Evolutionary conservation across 1,140 invertebrate species (phyloP).

Genomic region (Drosophila sturtevanti): DNA sequence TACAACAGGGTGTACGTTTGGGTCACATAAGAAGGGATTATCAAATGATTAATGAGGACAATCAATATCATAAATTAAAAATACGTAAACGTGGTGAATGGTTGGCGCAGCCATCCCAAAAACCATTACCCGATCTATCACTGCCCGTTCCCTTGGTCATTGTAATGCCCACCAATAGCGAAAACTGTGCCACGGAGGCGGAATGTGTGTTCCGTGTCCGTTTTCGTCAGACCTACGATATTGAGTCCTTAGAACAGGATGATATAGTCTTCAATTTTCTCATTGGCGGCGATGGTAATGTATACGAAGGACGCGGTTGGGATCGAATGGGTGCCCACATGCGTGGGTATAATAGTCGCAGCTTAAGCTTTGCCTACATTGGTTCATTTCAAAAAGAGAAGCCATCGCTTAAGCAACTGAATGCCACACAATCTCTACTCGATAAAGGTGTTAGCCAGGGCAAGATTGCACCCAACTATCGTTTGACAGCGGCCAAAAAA

Average conservation of each 20-base stretch:
- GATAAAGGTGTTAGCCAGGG: slow-evolving; percentile 84
- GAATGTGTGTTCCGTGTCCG: slow-evolving; percentile 84
- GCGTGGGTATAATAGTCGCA: slow-evolving; percentile 84
- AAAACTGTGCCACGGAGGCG: slow-evolving; percentile 83
- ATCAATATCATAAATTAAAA: not conserved
- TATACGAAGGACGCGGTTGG: slow-evolving; percentile 87
- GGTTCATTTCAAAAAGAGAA: slow-evolving; percentile 83
- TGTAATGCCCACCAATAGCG: slow-evolving; percentile 84
- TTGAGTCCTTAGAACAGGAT: slow-evolving; percentile 85
- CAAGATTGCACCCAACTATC: slow-evolving; percentile 85
- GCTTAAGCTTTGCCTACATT: slow-evolving; percentile 85
- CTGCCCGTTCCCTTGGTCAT: slow-evolving; percentile 84
- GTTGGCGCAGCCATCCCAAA: slow-evolving; percentile 85
- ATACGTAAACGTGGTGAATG: slow-evolving; percentile 83
- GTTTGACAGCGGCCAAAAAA: slow-evolving; percentile 86
- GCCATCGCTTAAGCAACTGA: slow-evolving; percentile 84
- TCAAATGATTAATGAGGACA: slow-evolving; percentile 84
- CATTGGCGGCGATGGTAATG: slow-evolving; percentile 87
- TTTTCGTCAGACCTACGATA: slow-evolving; percentile 89
- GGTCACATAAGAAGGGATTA: slow-evolving; percentile 85
- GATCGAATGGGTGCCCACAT: slow-evolving; percentile 85
- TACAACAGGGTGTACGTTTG: slow-evolving; percentile 84
- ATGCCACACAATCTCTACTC: slow-evolving; percentile 85
- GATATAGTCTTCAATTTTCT: slow-evolving; percentile 87
- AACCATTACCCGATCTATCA: slow-evolving; percentile 72